phyloP scores from a whole-genome alignment of 2,113 vertebrate species.

The rabbit (Oryctolagus cuniculus) region DNA sequence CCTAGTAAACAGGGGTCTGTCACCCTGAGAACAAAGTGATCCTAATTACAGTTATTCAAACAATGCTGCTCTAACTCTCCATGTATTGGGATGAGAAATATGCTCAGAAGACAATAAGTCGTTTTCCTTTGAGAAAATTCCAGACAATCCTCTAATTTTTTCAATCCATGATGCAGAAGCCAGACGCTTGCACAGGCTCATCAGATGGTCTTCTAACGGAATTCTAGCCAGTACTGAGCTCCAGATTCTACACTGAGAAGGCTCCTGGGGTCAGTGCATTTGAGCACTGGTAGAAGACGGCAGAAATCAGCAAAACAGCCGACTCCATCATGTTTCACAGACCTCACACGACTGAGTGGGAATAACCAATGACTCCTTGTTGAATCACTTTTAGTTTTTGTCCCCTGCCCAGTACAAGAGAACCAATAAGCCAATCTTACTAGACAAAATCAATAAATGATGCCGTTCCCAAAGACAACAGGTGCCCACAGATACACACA shows the following conservation, averaged over 20 bases:
- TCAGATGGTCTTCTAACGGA: slow-evolving; percentile 47
- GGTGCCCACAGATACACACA: neutral
- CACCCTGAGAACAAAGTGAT: slow-evolving; percentile 44
- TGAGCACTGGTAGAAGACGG: neutral
- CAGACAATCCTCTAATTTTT: slow-evolving; percentile 54
- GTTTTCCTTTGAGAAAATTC: slow-evolving; percentile 64
- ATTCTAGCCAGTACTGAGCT: slow-evolving; percentile 36
- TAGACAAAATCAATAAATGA: neutral
- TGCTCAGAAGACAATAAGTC: slow-evolving; percentile 59
- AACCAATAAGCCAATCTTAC: neutral
- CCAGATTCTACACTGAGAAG: slow-evolving; percentile 10
- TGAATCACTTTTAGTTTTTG: slow-evolving; percentile 9
- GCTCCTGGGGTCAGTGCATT: neutral
- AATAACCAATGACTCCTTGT: neutral
- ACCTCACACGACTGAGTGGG: neutral
- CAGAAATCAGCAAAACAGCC: slow-evolving; percentile 32
- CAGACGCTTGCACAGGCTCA: slow-evolving; percentile 31
- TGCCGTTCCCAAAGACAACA: neutral
- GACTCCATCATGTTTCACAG: neutral
- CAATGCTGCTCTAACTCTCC: neutral
- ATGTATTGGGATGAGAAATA: slow-evolving; percentile 57
- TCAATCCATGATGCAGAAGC: slow-evolving; percentile 26
- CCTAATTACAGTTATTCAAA: slow-evolving; percentile 65
- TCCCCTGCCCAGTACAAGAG: neutral
- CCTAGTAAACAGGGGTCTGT: neutral